These are phyloP conservation scores for Pheosia gnoma DNA, from an alignment of 2,888 invertebrate species.

Conservation along the genomic window DNA sequence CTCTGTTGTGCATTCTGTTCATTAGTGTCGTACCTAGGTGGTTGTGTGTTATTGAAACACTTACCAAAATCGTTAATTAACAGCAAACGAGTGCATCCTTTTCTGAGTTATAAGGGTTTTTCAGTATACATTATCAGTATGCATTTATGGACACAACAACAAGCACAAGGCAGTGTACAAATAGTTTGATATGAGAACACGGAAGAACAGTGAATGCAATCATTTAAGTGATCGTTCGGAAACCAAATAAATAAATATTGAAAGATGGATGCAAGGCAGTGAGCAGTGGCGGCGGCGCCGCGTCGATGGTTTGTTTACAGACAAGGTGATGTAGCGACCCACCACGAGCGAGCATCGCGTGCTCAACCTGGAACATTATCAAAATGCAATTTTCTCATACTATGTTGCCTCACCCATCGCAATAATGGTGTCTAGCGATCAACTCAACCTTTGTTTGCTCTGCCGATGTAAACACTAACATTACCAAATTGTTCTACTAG, in stretches of 20 bases:
- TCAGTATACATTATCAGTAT: not conserved
- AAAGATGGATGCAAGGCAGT: constrained; percentile 11
- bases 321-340: constrained; percentile 39
- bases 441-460: not conserved
- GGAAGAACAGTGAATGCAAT: constrained; percentile 22
- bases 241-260: no score
- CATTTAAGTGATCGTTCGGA: no score
- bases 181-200: no score
- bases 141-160: not conserved
- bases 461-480: not conserved
- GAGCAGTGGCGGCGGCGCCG: constrained; percentile 15
- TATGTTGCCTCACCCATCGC: not conserved
- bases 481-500: not conserved
- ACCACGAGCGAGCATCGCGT: constrained; percentile 66
- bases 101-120: not conserved
- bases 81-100: not conserved
- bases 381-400: constrained; percentile 17
- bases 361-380: constrained; percentile 41
- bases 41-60: not conserved
- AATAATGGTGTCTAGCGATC: not conserved
- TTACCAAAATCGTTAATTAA: not conserved
- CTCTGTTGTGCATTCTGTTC: no score
- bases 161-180: no score
- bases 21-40: no score
- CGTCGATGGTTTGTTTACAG: constrained; percentile 58